Evolutionary conservation across 2,113 vertebrate genomes (phyloP), one percentile per base, ranked within the genome.

Genomic region (Synodontis membranacea): DNA sequence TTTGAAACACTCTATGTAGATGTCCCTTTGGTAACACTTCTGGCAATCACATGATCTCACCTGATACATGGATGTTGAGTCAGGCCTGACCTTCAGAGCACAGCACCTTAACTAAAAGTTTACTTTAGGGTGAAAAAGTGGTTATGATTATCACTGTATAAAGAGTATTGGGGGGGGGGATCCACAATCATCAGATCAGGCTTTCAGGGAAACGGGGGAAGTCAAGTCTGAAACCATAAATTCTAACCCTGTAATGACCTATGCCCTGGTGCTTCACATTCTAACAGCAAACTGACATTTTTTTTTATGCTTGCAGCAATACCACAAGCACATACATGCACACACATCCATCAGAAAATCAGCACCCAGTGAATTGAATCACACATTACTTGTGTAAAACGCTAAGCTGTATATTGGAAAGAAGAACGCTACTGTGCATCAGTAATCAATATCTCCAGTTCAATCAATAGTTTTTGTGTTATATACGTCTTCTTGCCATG

Each of bases 271-370:
- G 19, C 17, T 39, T 72, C 68, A 42, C 68, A 72, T 23, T 72
- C 39, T 39, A 72, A 72, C 68, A 42, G 15, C 64, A 68, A 68
- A 37, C 37, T 72, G 68, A 68, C 66, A 68, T 68, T 68, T 58
- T 62, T 64, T 68, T 64, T 68, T 37, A 15, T 68, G 15, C 42
- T 34, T 70, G 19, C 37, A 72, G 4, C 37, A 42, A 42, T 3
- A 72, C 68, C 7, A 25, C 68, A 72, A 23, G 37, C 42, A 42
- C 37, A 42, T 39, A 25, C 37, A 42, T 72, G 68, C 42, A 10
- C 68, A 11, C 37, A 42, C 21, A n/a, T 72, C 21, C 68, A 72
- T 23, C 37, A 42, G 68, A 72, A 8, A 72, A 72, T 42, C 37
- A 42, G 21, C 34, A 15, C 14, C n/a, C 62, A 17, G 12, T 66